Base-by-base conservation (phyloP, 2,888 invertebrate genomes). In the Zonitis immaculata region DNA sequence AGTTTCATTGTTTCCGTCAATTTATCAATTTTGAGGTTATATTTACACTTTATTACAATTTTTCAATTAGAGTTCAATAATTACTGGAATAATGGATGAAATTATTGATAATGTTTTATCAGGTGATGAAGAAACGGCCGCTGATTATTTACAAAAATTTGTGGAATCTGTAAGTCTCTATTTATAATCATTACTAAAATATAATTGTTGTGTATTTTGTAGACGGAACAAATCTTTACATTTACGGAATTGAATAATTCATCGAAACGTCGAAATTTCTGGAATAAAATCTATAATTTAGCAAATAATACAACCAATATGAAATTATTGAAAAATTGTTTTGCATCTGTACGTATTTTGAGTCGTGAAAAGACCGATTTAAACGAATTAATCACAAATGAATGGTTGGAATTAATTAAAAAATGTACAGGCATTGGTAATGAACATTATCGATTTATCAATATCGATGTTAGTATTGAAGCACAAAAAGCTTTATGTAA, bases 401-500 rank as follows among this genome's bases (percentile, higher is more conserved):
- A 85, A 63, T 84, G 86, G 79, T 77, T 93, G 43, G 78, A 80
- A 57, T 77, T 80, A n/a, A 74, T 93, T 44, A 77, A 91, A 55
- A 79, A 83, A 63, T 79, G 83, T 65, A 86, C 89, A 12, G 85
- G 85, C 14, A 77, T 89, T 47, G 71, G 74, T 45, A 73, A 72
- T 42, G 60, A 74, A 25, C 73, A 76, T 11, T 39, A 39, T n/a
- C 5, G 2, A n/a, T 39, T 75, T 32, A 63, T 77, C 51, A 75
- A 77, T 26, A 80, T 83, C 71, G 75, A 82, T 72, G 78, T 84
- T 20, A 81, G 80, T 2, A 78, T 89, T 6, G 95, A 95, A 76
- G 88, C 92, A 0, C 77, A 91, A 49, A 96, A 95, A 77, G 87
- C 93, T 70, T 78, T 96, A 8, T 94, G 91, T 72, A 97, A 97